Evolutionary conservation across 2,797 vertebrate genomes (phyloP).

Genomic region (Darevskia mixta): DNA sequence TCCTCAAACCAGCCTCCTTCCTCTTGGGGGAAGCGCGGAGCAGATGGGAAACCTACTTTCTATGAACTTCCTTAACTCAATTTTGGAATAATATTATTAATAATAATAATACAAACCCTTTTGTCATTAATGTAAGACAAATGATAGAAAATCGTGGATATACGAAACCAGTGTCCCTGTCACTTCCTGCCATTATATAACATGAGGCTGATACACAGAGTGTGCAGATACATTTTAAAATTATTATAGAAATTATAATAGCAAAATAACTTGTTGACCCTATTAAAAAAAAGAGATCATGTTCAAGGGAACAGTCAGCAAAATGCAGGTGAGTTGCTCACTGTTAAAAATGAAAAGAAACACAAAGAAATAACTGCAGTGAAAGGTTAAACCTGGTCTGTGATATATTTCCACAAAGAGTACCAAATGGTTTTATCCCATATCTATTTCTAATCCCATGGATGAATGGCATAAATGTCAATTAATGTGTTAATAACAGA

Average conservation of each 20-base stretch:
- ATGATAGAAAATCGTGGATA: neutral
- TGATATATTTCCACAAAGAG: neutral
- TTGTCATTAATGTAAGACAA: neutral
- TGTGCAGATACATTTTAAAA: neutral
- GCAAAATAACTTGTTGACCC: neutral
- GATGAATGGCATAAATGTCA: neutral
- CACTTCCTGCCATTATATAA: neutral
- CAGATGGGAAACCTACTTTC: neutral
- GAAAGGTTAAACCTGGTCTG: neutral
- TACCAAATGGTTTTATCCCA: neutral
- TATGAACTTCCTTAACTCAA: neutral
- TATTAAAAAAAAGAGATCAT: neutral
- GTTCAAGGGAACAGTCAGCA: neutral
- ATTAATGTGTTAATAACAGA: slow-evolving; percentile 24
- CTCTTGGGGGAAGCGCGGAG: neutral
- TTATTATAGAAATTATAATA: neutral
- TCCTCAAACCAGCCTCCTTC: neutral
- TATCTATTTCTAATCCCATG: neutral
- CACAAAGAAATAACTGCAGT: neutral
- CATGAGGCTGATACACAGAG: neutral
- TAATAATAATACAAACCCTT: neutral
- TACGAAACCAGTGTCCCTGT: neutral
- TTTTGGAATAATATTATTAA: neutral
- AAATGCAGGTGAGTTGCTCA: neutral
- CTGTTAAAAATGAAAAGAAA: slow-evolving; percentile 8